phyloP scores from a whole-genome alignment of 2,797 vertebrate species.

The Spheniscus humboldti region DNA sequence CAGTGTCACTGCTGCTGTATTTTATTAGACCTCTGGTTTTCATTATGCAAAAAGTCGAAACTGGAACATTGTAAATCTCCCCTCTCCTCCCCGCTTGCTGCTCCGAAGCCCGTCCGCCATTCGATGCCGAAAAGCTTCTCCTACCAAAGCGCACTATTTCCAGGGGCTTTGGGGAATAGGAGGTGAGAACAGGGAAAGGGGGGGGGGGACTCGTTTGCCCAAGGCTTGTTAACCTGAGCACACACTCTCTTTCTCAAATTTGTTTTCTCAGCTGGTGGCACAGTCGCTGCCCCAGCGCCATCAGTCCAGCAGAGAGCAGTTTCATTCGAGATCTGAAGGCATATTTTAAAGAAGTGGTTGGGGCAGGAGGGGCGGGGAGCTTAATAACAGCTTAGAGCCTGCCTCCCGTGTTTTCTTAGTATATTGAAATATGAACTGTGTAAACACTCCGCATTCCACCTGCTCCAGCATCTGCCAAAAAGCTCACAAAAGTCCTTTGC shows the following conservation, averaged over 20 bases:
- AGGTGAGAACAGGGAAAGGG: slow-evolving; percentile 23
- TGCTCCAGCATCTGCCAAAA: slow-evolving; percentile 56
- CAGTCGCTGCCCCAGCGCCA: slow-evolving; percentile 49
- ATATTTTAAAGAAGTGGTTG: slow-evolving; percentile 66
- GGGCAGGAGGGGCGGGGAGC: slow-evolving; percentile 38
- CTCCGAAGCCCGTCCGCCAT: not conserved
- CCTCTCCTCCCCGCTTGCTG: not conserved
- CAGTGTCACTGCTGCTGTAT: slow-evolving; percentile 53
- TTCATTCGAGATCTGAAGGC: slow-evolving; percentile 64
- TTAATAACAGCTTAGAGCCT: slow-evolving; percentile 58
- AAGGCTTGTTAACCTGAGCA: slow-evolving; percentile 65
- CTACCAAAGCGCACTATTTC: not conserved
- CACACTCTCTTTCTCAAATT: slow-evolving; percentile 71
- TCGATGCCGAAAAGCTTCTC: slow-evolving; percentile 4
- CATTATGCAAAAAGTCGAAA: slow-evolving; percentile 63
- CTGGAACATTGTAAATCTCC: slow-evolving; percentile 61
- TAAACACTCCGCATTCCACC: slow-evolving; percentile 72
- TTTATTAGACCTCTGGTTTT: slow-evolving; percentile 70
- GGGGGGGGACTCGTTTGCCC: slow-evolving; percentile 13
- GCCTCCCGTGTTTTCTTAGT: slow-evolving; percentile 62
- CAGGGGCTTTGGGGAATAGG: slow-evolving; percentile 27
- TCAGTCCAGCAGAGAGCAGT: slow-evolving; percentile 56
- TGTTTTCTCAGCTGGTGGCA: slow-evolving; percentile 82
- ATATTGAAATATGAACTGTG: slow-evolving; percentile 66
- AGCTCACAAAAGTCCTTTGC: slow-evolving; percentile 48